Conservation (phyloP, 2,113 vertebrate species). For the Leuciscus idus region DNA sequence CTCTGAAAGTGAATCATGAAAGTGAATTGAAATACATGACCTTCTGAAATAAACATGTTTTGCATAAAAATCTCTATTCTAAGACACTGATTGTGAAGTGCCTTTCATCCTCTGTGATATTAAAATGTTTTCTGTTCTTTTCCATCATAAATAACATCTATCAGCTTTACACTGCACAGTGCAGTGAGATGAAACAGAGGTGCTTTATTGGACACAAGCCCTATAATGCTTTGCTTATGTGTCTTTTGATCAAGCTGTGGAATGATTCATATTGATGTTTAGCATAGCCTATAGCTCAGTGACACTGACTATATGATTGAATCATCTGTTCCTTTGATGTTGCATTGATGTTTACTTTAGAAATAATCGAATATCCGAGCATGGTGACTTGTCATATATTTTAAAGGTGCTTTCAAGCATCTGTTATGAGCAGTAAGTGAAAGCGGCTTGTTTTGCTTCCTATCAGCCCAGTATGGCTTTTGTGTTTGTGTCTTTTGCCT, state of each 20-base stretch:
- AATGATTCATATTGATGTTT: constrained; percentile 23
- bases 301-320: neutral
- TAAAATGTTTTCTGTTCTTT: neutral
- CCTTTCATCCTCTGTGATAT: neutral
- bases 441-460: constrained; percentile 35
- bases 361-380: constrained; percentile 38
- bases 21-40: neutral
- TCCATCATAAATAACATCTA: neutral
- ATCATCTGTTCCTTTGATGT: neutral
- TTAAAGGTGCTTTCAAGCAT: constrained; percentile 21
- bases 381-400: neutral
- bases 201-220: constrained; percentile 22
- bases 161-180: neutral
- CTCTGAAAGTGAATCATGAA: neutral
- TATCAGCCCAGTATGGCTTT: constrained; percentile 26
- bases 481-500: constrained; percentile 39
- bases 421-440: constrained; percentile 24
- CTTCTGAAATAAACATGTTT: neutral
- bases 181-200: neutral
- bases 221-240: constrained; percentile 4
- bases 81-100: neutral
- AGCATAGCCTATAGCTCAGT: neutral
- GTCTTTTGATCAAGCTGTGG: constrained; percentile 28
- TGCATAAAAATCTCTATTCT: neutral
- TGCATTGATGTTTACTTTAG: constrained; percentile 40